Evolutionary conservation across 1,140 invertebrate genomes (phyloP).

Genomic region (Drosophila jambulina): DNA sequence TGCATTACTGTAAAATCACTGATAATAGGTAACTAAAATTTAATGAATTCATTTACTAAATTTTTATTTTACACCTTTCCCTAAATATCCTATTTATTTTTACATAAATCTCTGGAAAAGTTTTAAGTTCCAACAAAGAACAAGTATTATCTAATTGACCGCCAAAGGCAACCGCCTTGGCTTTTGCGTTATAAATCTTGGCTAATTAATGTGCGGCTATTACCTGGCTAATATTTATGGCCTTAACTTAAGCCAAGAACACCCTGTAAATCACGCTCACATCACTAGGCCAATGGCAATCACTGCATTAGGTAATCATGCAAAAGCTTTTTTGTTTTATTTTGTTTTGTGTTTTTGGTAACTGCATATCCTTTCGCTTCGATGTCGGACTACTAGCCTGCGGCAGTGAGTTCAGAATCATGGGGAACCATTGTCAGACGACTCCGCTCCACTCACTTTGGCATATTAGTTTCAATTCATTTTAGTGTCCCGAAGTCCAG

Average conservation of each 20-base stretch:
- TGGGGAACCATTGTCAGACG: conserved; percentile 71
- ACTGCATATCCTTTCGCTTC: conserved; percentile 71
- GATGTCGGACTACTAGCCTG: conserved; percentile 33
- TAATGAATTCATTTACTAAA: background rate
- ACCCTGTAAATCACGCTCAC: conserved; percentile 41
- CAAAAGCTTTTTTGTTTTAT: conserved; percentile 23
- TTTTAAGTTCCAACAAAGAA: background rate
- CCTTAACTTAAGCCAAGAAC: background rate
- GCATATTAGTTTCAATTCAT: conserved; percentile 84
- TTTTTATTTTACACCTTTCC: too few species aligned
- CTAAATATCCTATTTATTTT: background rate
- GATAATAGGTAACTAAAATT: background rate
- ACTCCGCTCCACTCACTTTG: conserved; percentile 73
- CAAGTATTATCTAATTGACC: background rate
- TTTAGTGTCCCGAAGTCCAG: conserved; percentile 68
- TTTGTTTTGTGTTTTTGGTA: conserved; percentile 24
- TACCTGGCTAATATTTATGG: conserved; percentile 31
- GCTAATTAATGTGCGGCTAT: conserved; percentile 7
- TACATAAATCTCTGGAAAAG: background rate
- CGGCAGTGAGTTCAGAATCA: conserved; percentile 70
- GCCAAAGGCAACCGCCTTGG: background rate
- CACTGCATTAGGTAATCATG: conserved; percentile 68
- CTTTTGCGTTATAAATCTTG: conserved; percentile 18
- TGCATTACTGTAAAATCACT: background rate
- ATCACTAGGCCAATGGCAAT: conserved; percentile 44